phyloP scores from a whole-genome alignment of 2,888 invertebrate genomes.

The Hanleya hanleyi region DNA sequence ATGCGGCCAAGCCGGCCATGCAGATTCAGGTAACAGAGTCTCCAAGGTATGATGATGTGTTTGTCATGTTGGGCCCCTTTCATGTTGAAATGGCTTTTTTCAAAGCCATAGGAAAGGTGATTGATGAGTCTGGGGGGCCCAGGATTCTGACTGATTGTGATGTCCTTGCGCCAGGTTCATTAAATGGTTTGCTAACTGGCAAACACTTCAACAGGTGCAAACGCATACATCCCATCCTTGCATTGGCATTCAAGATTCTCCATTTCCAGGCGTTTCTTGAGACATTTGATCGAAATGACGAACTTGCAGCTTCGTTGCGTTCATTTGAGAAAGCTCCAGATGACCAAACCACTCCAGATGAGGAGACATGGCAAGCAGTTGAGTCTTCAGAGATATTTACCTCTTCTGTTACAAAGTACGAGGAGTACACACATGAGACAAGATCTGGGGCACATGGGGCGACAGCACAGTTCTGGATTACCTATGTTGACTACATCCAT shows the following conservation, averaged over 20 bases:
- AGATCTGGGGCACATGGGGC: constrained; percentile 27
- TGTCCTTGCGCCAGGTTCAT: constrained; percentile 37
- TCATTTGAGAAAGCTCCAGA: too few relatives aligned
- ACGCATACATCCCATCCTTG: constrained; percentile 38
- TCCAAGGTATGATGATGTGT: constrained; percentile 41
- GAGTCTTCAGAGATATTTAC: neutral
- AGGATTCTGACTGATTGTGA: constrained; percentile 36
- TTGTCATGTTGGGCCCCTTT: constrained; percentile 41
- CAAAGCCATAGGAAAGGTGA: constrained; percentile 36
- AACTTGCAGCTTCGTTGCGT: too few relatives aligned
- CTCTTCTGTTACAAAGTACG: constrained; percentile 8
- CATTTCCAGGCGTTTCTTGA: constrained; percentile 30
- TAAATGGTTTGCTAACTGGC: constrained; percentile 36
- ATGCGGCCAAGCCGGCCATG: constrained; percentile 36
- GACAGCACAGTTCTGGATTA: constrained; percentile 38
- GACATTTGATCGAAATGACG: too few relatives aligned
- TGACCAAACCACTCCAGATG: too few relatives aligned
- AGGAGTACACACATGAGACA: constrained; percentile 21
- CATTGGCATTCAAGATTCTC: constrained; percentile 27
- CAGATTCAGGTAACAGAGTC: constrained; percentile 39
- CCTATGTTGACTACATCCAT: constrained; percentile 30
- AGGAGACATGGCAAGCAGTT: neutral
- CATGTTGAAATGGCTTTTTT: constrained; percentile 41
- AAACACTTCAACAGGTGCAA: constrained; percentile 43
- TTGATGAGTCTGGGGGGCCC: constrained; percentile 40